A percentile compares a stretch with the other conserved stretches of the same genome.
These are phyloP conservation scores for Nineta flava DNA, from an alignment of 2,888 invertebrate genomes.

Conservation along the genomic window DNA sequence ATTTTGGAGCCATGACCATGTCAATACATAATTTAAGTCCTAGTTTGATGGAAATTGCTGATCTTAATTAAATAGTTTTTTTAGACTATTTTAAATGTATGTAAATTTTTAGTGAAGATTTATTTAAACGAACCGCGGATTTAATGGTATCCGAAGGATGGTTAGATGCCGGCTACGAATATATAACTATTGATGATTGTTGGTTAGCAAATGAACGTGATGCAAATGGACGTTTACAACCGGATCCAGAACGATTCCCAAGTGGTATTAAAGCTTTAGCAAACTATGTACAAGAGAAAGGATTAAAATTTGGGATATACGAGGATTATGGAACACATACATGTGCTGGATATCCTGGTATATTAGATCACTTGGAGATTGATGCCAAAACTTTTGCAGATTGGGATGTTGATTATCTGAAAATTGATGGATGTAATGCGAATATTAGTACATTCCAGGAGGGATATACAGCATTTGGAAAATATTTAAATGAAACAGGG, in stretches of 20 bases:
- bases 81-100: not conserved
- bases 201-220: slow-evolving; percentile 38
- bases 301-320: slow-evolving; percentile 68
- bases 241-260: slow-evolving; percentile 41
- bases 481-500: not conserved
- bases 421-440: slow-evolving; percentile 66
- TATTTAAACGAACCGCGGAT: slow-evolving; percentile 38
- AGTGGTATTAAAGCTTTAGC: slow-evolving; percentile 40
- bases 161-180: slow-evolving; percentile 39
- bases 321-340: slow-evolving; percentile 64
- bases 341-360: slow-evolving; percentile 66
- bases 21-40: not conserved
- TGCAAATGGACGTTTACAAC: slow-evolving; percentile 28
- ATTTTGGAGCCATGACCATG: not conserved
- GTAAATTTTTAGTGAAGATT: slow-evolving; percentile 29
- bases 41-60: not conserved
- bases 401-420: slow-evolving; percentile 69
- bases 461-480: slow-evolving; percentile 14
- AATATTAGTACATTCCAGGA: slow-evolving; percentile 35
- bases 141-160: slow-evolving; percentile 40
- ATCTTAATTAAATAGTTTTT: not conserved
- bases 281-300: slow-evolving; percentile 49
- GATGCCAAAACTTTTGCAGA: slow-evolving; percentile 62
- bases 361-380: slow-evolving; percentile 40
- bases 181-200: slow-evolving; percentile 43